Conservation (phyloP, 2,113 vertebrate genomes). For the Sminthopsis crassicaudata region DNA sequence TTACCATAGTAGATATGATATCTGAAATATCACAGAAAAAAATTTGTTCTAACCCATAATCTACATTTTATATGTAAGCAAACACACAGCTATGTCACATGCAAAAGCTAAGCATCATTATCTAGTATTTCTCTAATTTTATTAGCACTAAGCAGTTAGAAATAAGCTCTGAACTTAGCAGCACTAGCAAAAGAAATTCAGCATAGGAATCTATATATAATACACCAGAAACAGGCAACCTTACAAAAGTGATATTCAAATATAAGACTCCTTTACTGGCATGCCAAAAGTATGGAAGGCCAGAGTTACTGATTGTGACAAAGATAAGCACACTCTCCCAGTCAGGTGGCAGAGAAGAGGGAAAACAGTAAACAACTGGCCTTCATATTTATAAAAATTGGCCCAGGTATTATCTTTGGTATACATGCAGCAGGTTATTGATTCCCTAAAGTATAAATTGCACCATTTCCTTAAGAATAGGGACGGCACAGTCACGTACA, state of each 20-base stretch:
- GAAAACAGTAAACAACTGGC: conserved; percentile 8
- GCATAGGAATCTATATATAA: conserved; percentile 22
- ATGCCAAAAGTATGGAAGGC: background rate
- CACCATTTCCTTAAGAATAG: background rate
- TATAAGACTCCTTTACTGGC: background rate
- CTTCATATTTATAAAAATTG: conserved; percentile 6
- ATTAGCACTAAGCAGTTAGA: conserved; percentile 59
- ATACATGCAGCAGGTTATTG: conserved; percentile 36
- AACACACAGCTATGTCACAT: conserved; percentile 52
- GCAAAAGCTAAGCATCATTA: conserved; percentile 50
- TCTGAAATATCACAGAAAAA: conserved; percentile 42
- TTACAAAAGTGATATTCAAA: conserved; percentile 16
- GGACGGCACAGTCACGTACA: conserved; percentile 87
- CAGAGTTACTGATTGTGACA: background rate
- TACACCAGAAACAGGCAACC: conserved; percentile 36
- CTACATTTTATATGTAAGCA: conserved; percentile 51
- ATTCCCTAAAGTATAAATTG: conserved; percentile 43
- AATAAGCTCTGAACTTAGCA: background rate
- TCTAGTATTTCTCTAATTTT: conserved; percentile 27
- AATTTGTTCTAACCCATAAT: conserved; percentile 73
- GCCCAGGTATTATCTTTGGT: conserved; percentile 12
- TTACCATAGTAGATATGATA: conserved; percentile 69
- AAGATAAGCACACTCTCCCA: conserved; percentile 18
- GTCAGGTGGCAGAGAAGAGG: background rate
- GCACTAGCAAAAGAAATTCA: background rate